Evolutionary conservation across 2,888 invertebrate genomes (phyloP).

Genomic region (Clanis bilineata): DNA sequence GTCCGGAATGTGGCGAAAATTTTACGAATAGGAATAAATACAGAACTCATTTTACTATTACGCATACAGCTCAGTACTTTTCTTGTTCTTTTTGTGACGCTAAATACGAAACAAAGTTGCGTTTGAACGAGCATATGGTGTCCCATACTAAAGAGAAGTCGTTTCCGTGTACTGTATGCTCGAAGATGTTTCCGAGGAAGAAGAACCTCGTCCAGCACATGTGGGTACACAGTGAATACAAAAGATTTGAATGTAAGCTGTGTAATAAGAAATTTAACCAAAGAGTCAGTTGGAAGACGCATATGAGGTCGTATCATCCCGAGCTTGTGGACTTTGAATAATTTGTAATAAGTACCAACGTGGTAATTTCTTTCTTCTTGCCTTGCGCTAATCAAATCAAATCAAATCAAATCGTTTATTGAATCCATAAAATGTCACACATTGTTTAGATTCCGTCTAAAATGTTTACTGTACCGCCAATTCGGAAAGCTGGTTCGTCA

Average conservation of each 20-base stretch:
- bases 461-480: too few relatives aligned
- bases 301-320: slow-evolving; percentile 36
- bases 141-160: slow-evolving; percentile 27
- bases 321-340: slow-evolving; percentile 16
- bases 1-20: slow-evolving; percentile 39
- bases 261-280: slow-evolving; percentile 39
- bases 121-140: slow-evolving; percentile 21
- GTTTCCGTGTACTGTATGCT: slow-evolving; percentile 23
- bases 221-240: slow-evolving; percentile 35
- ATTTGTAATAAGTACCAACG: not conserved
- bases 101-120: slow-evolving; percentile 22
- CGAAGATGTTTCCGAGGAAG: slow-evolving; percentile 22
- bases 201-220: slow-evolving; percentile 32
- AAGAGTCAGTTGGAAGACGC: slow-evolving; percentile 36
- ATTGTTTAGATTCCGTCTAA: too few relatives aligned
- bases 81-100: slow-evolving; percentile 26
- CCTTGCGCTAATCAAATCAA: too few relatives aligned
- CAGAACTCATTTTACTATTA: slow-evolving; percentile 32
- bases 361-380: not conserved
- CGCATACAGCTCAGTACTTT: slow-evolving; percentile 30
- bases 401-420: too few relatives aligned
- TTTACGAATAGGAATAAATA: slow-evolving; percentile 32
- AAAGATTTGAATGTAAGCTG: slow-evolving; percentile 31
- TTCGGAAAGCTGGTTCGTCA: too few relatives aligned
- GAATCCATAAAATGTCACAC: too few relatives aligned